phyloP scores from a whole-genome alignment of 92 coral and sea anemone genomes.

The Galaxea fascicularis region DNA sequence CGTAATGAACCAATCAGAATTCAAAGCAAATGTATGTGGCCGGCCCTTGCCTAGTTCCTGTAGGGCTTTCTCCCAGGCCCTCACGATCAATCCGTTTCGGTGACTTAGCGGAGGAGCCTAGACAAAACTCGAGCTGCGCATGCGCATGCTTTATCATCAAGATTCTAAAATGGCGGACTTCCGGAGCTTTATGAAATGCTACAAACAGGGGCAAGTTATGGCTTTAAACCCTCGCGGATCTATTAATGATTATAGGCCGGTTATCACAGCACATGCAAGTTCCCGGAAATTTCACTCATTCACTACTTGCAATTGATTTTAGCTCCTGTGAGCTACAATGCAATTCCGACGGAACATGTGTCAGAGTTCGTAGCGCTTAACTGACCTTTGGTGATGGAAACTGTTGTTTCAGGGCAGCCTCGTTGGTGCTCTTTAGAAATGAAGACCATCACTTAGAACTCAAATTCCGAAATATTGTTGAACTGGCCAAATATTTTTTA shows the following conservation, averaged over 20 bases:
- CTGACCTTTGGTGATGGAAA: not conserved
- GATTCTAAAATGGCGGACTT: not conserved
- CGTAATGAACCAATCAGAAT: no score
- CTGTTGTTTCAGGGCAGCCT: not conserved
- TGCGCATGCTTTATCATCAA: no score
- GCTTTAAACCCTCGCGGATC: not conserved
- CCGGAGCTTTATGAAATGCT: not conserved
- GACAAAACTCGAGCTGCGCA: no score
- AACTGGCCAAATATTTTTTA: no score
- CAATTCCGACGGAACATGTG: not conserved
- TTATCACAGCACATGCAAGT: not conserved
- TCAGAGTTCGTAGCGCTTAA: not conserved
- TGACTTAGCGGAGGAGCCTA: no score
- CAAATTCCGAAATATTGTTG: no score
- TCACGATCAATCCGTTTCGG: no score
- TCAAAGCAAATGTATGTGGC: no score
- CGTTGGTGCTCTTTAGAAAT: no score
- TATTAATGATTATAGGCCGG: not conserved
- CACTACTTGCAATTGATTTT: not conserved
- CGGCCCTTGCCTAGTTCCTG: no score
- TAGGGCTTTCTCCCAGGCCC: no score
- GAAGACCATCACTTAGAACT: constrained; percentile 1
- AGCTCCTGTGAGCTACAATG: not conserved
- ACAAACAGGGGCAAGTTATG: not conserved
- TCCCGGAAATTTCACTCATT: not conserved